These are phyloP conservation scores for Decapterus maruadsi DNA, from an alignment of 2,797 vertebrate species.

Conservation along the genomic window DNA sequence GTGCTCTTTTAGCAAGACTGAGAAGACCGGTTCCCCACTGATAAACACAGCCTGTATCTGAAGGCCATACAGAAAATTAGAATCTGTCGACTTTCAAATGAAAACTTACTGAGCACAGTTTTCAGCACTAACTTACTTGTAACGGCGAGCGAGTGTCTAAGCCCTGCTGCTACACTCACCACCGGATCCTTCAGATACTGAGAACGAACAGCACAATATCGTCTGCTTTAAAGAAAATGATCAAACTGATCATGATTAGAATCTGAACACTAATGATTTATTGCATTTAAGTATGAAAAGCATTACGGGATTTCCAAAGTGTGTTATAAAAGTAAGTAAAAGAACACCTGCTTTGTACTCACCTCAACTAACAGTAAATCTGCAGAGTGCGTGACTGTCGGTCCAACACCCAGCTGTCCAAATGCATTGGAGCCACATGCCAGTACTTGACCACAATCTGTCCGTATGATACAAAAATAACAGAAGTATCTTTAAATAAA, in stretches of 20 bases:
- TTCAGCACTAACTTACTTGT: conserved; percentile 83
- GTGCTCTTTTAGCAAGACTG: conserved; percentile 84
- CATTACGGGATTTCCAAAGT: not conserved
- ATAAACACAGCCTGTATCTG: conserved; percentile 89
- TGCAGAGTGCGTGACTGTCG: conserved; percentile 75
- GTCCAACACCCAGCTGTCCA: conserved; percentile 90
- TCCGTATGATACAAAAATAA: conserved; percentile 26
- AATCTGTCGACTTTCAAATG: not conserved
- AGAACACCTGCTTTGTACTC: conserved; percentile 33
- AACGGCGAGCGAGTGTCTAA: conserved; percentile 91
- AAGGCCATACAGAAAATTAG: conserved; percentile 28
- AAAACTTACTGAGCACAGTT: not conserved
- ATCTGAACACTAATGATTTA: not conserved
- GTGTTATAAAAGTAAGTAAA: not conserved
- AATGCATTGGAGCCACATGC: conserved; percentile 94
- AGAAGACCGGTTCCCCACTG: conserved; percentile 94
- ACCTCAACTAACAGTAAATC: conserved; percentile 87
- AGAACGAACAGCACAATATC: conserved; percentile 28
- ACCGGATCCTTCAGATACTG: conserved; percentile 88
- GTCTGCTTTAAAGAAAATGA: not conserved
- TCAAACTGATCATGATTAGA: not conserved
- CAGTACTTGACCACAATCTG: conserved; percentile 88
- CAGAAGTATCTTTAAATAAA: conserved; percentile 1
- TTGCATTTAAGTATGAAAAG: not conserved
- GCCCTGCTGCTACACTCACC: conserved; percentile 90